Evolutionary conservation across 2,113 vertebrate species (phyloP), one percentile per base, ranked within the genome.

Genomic region (Chionodraco myersi): DNA sequence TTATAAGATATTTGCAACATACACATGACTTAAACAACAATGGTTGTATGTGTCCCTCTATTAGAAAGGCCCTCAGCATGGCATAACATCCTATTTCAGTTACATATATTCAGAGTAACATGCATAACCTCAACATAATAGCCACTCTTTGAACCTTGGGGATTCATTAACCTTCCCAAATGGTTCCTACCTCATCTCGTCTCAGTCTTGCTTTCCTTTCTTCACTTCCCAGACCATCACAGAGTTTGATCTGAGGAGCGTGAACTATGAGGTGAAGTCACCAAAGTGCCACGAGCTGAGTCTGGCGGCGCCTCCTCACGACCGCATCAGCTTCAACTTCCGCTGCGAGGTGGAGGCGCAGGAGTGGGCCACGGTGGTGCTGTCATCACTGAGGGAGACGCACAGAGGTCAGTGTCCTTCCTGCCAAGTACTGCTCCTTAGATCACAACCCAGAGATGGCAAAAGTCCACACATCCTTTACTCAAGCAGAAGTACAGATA

Each of bases 361-460:
- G 87, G 93, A 94, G 78, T 97, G 96, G 96, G 96, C 96, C 44
- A 96, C 96, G 0, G 94, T 96, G 30, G 52, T 97, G 49, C 94
- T 93, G 84, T 96, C 96, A 13, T 96, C 96, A 3, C 77, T 97
- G 36, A 88, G 94, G 52, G 96, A 97, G 82, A 93, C 94, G 3
- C 93, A 94, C 45, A 95, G 93, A 95, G 96, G 96, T 97, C 72
- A 79, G 91, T 59, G 8, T 2, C n/a, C 5, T 1, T 54, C 10
- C 53, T 18, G 26, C 5, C 2, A 48, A 45, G 16, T 10, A n/a
- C 12, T 48, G 36, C 21, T 59, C 51, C 36, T 16, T 18, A 23
- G 18, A 30, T 30, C 30, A 30, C 30, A 30, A 30, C 30, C 30
- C 30, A 30, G 3, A 30, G 30, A 4, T 30, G 30, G 30, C 30